Evolutionary conservation across 2,888 invertebrate genomes (phyloP).

Genomic region (Ctenicera cuprea): DNA sequence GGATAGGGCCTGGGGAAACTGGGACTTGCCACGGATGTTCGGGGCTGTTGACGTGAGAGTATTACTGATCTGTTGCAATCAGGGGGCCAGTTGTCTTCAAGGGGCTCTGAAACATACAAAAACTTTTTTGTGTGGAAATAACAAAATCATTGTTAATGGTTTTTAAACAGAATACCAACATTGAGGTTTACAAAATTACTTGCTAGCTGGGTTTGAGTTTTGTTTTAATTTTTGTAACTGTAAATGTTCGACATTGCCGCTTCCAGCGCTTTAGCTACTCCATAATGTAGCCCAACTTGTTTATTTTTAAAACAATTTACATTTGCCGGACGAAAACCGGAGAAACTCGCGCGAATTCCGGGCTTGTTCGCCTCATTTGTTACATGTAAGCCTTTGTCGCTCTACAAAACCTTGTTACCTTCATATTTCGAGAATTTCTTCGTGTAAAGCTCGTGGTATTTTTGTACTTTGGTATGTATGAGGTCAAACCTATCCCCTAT

Average conservation of each 20-base stretch:
- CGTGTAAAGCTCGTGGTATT: constrained; percentile 12
- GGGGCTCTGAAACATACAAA: constrained; percentile 68
- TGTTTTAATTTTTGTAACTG: too few relatives aligned
- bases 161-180: too few relatives aligned
- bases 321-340: background rate
- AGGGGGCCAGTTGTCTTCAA: constrained; percentile 72
- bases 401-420: constrained; percentile 12
- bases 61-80: constrained; percentile 83
- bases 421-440: constrained; percentile 16
- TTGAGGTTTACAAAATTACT: too few relatives aligned
- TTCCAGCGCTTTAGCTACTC: too few relatives aligned
- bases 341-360: background rate
- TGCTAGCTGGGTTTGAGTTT: too few relatives aligned
- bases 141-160: too few relatives aligned
- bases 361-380: background rate
- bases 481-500: constrained; percentile 7
- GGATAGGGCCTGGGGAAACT: constrained; percentile 88
- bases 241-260: too few relatives aligned
- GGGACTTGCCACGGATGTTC: constrained; percentile 84
- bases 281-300: background rate
- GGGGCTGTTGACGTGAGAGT: constrained; percentile 80
- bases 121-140: too few relatives aligned
- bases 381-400: background rate
- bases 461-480: constrained; percentile 9
- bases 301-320: background rate